These are phyloP conservation scores for Solen grandis DNA, from an alignment of 1,140 invertebrate species.

Conservation along the genomic window DNA sequence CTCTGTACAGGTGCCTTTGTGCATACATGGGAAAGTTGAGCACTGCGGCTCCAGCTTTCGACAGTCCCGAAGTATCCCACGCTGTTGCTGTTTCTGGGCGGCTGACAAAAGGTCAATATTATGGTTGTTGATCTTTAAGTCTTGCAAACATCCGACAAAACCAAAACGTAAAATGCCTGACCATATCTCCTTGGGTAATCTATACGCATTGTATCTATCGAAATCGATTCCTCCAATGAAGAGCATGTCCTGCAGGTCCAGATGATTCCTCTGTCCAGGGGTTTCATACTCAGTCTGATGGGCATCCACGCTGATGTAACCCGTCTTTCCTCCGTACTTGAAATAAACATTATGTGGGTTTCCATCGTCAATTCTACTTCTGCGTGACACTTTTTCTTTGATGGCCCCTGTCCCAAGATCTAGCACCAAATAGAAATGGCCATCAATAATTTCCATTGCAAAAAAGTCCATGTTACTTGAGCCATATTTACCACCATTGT, in stretches of 20 bases:
- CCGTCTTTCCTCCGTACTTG: slow-evolving; percentile 85
- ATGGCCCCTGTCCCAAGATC: slow-evolving; percentile 94
- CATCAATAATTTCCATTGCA: slow-evolving; percentile 95
- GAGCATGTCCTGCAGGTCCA: slow-evolving; percentile 92
- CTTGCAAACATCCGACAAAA: slow-evolving; percentile 97
- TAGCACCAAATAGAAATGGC: slow-evolving; percentile 94
- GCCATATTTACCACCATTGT: slow-evolving; percentile 84
- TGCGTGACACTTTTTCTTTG: slow-evolving; percentile 84
- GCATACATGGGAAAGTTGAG: slow-evolving; percentile 94
- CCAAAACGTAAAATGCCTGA: slow-evolving; percentile 93
- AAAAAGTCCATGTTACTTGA: slow-evolving; percentile 90
- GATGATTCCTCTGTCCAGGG: slow-evolving; percentile 84
- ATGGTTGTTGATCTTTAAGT: slow-evolving; percentile 95
- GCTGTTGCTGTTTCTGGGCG: slow-evolving; percentile 92
- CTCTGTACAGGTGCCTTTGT: slow-evolving; percentile 93
- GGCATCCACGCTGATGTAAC: slow-evolving; percentile 94
- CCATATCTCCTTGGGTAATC: slow-evolving; percentile 94
- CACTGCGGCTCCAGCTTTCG: slow-evolving; percentile 89
- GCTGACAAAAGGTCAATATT: slow-evolving; percentile 94
- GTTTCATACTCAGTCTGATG: slow-evolving; percentile 94
- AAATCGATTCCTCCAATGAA: slow-evolving; percentile 89
- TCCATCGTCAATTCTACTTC: slow-evolving; percentile 89
- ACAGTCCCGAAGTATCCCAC: slow-evolving; percentile 79
- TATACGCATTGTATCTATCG: slow-evolving; percentile 79
- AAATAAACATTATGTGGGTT: slow-evolving; percentile 92